Evolutionary conservation across 2,797 vertebrate genomes (phyloP), one percentile per base, ranked within the genome.

Genomic region (Pogonophryne albipinna): DNA sequence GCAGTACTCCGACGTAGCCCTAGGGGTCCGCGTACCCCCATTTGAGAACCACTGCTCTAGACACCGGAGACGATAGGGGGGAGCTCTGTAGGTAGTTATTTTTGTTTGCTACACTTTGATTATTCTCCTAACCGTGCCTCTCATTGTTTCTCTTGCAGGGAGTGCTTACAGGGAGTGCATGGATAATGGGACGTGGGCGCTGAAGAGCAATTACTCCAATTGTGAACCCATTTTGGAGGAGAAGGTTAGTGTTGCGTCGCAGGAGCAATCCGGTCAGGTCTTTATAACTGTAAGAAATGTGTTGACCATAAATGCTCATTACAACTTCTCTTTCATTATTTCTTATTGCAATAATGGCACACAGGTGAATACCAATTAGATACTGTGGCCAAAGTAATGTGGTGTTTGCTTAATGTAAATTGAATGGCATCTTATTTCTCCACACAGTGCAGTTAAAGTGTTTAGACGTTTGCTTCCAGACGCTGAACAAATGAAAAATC

Each of bases 151-250:
- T 81, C 89, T 92, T 91, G 27, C 85, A 99, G 98, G 97, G 89
- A 98, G 95, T 44, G 97, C 96, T 55, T 98, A 97, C 92, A 96
- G 98, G 80, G 97, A 98, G 87, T 99, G 98, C 87, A 93, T 97
- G 91, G 97, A 96, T 77, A 99, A 99, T 34, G 98, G 98, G n/a
- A 99, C 97, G 0, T 99, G 98, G 98, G 97, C 98, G 46, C 87
- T 96, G 59, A 96, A 95, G 92, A 97, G 97, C 91, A 98, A 99
- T 95, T 99, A 99, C 91, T 98, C 98, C 19, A 96, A 96, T 81
- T 99, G 98, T 1, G 96, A 98, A 69, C 97, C 98, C 64, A 99
- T 99, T 92, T 85, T 99, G 88, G 96, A 97, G 12, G 96, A 98
- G 76, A 97, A 99, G 96, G 98, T 99, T 67, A 88, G 96, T 92